phyloP scores from a whole-genome alignment of 2,888 invertebrate species.

The Itoplectis maculator region DNA sequence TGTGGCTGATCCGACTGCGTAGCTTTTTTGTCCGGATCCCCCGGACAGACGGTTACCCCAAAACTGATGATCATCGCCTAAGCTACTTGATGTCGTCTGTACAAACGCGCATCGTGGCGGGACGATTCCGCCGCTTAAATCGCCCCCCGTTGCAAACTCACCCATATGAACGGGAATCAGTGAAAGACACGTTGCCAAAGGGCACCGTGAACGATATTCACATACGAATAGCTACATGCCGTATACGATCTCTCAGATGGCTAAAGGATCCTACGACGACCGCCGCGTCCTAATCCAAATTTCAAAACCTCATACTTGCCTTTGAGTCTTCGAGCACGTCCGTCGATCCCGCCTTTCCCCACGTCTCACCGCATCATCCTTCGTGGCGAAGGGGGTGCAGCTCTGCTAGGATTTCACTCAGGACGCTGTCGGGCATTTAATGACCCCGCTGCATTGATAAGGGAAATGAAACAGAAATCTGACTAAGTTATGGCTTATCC shows the following conservation, averaged over 20 bases:
- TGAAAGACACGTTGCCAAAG: constrained; percentile 42
- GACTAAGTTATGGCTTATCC: too few relatives aligned
- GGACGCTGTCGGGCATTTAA: too few relatives aligned
- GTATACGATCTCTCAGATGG: constrained; percentile 28
- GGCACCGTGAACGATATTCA: constrained; percentile 40
- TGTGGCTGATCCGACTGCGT: constrained; percentile 22
- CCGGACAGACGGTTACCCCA: not conserved
- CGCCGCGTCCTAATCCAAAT: constrained; percentile 77
- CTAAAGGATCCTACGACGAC: constrained; percentile 50
- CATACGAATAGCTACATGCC: not conserved
- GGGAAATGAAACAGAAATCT: too few relatives aligned
- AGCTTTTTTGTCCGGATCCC: constrained; percentile 3
- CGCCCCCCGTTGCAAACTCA: constrained; percentile 4
- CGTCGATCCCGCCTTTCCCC: constrained; percentile 15
- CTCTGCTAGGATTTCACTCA: constrained; percentile 23
- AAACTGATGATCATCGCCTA: constrained; percentile 62
- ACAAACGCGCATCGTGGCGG: not conserved
- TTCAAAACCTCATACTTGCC: constrained; percentile 77
- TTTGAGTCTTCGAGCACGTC: constrained; percentile 71
- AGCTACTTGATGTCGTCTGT: constrained; percentile 74
- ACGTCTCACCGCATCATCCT: not conserved
- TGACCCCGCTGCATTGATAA: too few relatives aligned
- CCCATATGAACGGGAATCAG: constrained; percentile 33
- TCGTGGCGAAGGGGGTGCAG: not conserved
- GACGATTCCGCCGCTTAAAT: constrained; percentile 4